A percentile compares a stretch with the other conserved stretches of the same genome.
Evolutionary conservation across 2,797 vertebrate genomes (phyloP).

Genomic region (Anguilla anguilla): DNA sequence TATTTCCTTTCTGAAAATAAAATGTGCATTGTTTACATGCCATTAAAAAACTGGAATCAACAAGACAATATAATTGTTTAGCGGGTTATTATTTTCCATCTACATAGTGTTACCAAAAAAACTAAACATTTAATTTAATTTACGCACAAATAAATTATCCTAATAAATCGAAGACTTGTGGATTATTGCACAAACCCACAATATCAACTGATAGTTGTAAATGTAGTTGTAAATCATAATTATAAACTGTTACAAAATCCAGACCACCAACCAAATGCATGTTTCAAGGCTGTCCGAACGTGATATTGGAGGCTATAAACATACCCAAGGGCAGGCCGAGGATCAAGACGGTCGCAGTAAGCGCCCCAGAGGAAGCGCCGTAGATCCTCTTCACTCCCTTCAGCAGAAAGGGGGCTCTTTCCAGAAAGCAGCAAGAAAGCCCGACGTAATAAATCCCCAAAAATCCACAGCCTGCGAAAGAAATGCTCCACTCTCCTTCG

Average conservation of each 20-base stretch:
- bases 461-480: conserved; percentile 89
- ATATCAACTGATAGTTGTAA: too few species aligned
- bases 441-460: conserved; percentile 86
- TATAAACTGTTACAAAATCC: background rate
- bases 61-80: background rate
- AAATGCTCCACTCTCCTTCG: conserved; percentile 81
- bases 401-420: conserved; percentile 81
- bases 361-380: conserved; percentile 83
- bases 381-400: conserved; percentile 74
- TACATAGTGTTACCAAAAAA: too few species aligned
- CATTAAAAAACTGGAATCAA: too few species aligned
- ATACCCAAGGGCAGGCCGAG: conserved; percentile 76
- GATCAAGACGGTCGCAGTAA: conserved; percentile 75
- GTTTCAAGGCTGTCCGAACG: background rate
- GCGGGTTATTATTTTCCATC: background rate
- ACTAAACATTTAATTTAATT: too few species aligned
- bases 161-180: too few species aligned
- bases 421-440: conserved; percentile 80
- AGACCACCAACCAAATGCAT: background rate
- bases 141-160: too few species aligned
- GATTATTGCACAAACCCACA: too few species aligned
- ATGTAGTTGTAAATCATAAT: too few species aligned
- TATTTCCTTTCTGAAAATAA: too few species aligned
- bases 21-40: too few species aligned
- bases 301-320: background rate